Percentiles rank a stretch among this genome's conserved stretches.
phyloP scores from a whole-genome alignment of 2,113 vertebrate genomes.

The Mobula birostris region DNA sequence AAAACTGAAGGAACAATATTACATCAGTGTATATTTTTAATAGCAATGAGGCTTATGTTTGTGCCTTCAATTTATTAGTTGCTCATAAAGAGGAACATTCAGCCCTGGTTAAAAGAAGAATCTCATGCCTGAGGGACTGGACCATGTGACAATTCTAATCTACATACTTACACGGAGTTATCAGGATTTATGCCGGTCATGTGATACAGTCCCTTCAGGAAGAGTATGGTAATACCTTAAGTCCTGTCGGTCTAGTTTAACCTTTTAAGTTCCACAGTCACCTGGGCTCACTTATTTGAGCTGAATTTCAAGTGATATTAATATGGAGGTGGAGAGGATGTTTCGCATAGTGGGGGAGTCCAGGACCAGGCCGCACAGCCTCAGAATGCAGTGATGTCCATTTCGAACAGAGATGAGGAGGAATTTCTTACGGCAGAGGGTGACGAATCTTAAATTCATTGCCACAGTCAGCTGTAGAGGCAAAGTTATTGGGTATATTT shows the following conservation, averaged over 20 bases:
- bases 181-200: constrained; percentile 23
- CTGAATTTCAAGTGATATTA: background rate
- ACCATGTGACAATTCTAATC: constrained; percentile 33
- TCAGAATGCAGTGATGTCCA: too few species aligned
- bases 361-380: too few species aligned
- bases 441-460: too few species aligned
- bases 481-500: too few species aligned
- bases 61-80: background rate
- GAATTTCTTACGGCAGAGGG: too few species aligned
- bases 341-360: too few species aligned
- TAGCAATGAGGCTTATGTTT: background rate
- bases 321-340: background rate
- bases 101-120: background rate
- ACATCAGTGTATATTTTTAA: background rate
- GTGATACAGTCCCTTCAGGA: background rate
- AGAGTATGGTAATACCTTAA: background rate
- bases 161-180: constrained; percentile 28
- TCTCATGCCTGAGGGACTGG: background rate
- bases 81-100: background rate
- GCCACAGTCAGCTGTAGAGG: too few species aligned
- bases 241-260: background rate
- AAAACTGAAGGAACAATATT: background rate
- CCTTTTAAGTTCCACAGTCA: background rate
- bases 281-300: background rate
- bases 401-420: too few species aligned